A percentile compares a stretch with the other conserved stretches of the same genome.
These are phyloP conservation scores for Crotalus horridus DNA, from an alignment of 2,113 vertebrate genomes.

Conservation along the genomic window DNA sequence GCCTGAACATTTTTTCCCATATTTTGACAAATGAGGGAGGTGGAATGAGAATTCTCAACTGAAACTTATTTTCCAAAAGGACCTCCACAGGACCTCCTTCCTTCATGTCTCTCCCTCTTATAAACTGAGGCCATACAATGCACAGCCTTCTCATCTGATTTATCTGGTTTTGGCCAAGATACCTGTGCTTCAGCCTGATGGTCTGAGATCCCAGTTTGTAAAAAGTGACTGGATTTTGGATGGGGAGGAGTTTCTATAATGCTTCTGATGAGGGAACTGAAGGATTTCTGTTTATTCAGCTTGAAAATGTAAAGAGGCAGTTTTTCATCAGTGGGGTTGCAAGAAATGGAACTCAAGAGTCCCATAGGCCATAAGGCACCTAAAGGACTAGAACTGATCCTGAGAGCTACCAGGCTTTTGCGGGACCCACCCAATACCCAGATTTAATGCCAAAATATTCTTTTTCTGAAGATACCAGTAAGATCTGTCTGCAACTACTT, in stretches of 20 bases:
- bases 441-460: neutral
- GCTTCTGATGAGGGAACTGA: neutral
- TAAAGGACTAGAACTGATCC: neutral
- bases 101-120: neutral
- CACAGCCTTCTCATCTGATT: neutral
- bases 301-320: neutral
- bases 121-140: neutral
- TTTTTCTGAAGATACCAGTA: neutral
- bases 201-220: neutral
- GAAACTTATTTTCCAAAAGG: neutral
- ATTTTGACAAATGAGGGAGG: neutral
- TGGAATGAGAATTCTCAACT: neutral
- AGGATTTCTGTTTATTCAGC: neutral
- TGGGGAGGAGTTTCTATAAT: neutral
- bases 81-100: neutral
- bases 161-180: neutral
- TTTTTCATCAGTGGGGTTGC: neutral
- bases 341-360: neutral
- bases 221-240: neutral
- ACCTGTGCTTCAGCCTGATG: neutral
- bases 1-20: neutral
- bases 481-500: neutral
- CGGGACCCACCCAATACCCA: neutral
- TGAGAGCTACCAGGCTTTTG: neutral
- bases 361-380: neutral